Percentiles rank a stretch among this genome's conserved stretches.
Evolutionary conservation across 2,888 invertebrate genomes (phyloP).

Genomic region (Noctua pronuba): DNA sequence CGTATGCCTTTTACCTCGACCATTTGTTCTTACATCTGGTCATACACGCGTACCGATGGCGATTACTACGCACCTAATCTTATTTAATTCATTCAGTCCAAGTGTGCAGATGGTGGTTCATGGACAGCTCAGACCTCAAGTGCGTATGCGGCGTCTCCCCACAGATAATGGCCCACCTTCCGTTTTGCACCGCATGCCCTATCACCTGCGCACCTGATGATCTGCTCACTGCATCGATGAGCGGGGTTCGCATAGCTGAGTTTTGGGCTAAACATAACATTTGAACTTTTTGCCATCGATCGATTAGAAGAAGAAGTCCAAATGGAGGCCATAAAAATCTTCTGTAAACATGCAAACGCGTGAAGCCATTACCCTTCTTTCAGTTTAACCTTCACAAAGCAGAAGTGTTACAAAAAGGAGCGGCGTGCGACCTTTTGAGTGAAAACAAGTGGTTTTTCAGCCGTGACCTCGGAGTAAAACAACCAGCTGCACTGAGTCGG

Average conservation of each 20-base stretch:
- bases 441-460: conserved; percentile 51
- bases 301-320: not conserved
- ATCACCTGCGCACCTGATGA: too few relatives aligned
- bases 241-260: too few relatives aligned
- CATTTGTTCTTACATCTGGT: not conserved
- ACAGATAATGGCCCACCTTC: too few relatives aligned
- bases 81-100: not conserved
- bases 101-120: too few relatives aligned
- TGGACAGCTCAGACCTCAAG: too few relatives aligned
- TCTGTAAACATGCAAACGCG: not conserved
- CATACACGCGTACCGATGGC: not conserved
- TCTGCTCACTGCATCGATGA: too few relatives aligned
- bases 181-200: too few relatives aligned
- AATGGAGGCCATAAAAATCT: not conserved
- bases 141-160: too few relatives aligned
- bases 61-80: not conserved
- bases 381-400: not conserved
- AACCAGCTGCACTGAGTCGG: not conserved
- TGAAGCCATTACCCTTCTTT: not conserved
- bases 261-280: too few relatives aligned
- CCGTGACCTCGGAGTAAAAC: conserved; percentile 25
- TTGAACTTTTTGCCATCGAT: too few relatives aligned
- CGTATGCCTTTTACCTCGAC: not conserved
- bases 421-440: conserved; percentile 11
- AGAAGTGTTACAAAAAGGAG: conserved; percentile 26